A percentile compares a stretch with the other conserved stretches of the same genome.
phyloP scores from a whole-genome alignment of 2,113 vertebrate species.

The Tauraco erythrolophus region DNA sequence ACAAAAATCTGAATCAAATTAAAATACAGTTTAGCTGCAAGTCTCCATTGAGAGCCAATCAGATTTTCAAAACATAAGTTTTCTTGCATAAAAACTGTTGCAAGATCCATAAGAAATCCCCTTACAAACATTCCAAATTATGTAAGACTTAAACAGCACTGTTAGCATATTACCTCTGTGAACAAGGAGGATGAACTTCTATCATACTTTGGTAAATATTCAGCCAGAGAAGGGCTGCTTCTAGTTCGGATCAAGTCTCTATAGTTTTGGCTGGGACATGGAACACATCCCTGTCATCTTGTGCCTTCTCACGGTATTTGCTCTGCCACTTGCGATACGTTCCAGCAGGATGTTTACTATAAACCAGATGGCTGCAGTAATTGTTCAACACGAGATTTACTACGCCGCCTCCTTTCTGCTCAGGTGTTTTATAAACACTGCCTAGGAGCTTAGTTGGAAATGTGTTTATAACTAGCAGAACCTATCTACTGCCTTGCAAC shows the following conservation, averaged over 20 bases:
- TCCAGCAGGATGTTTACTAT: background rate
- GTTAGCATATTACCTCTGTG: background rate
- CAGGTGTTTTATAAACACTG: background rate
- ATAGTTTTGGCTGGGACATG: background rate
- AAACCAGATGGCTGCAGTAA: background rate
- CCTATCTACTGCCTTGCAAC: background rate
- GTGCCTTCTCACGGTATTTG: background rate
- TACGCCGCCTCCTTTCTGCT: background rate
- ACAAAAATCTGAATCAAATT: background rate
- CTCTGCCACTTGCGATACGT: background rate
- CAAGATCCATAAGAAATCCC: background rate
- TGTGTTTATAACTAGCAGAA: too few relatives aligned
- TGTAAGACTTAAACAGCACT: background rate
- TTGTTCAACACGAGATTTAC: background rate
- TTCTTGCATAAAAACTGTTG: background rate
- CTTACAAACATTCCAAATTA: background rate
- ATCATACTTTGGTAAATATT: background rate
- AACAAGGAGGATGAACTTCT: background rate
- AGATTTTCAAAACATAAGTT: background rate
- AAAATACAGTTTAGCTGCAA: background rate
- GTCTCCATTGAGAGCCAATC: background rate
- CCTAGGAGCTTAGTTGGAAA: too few relatives aligned
- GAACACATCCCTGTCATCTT: background rate
- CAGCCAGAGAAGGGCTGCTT: background rate
- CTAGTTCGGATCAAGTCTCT: background rate